A percentile compares a stretch with the other conserved stretches of the same genome.
Conservation (phyloP, 2,113 vertebrate genomes). For the Xenopus tropicalis region DNA sequence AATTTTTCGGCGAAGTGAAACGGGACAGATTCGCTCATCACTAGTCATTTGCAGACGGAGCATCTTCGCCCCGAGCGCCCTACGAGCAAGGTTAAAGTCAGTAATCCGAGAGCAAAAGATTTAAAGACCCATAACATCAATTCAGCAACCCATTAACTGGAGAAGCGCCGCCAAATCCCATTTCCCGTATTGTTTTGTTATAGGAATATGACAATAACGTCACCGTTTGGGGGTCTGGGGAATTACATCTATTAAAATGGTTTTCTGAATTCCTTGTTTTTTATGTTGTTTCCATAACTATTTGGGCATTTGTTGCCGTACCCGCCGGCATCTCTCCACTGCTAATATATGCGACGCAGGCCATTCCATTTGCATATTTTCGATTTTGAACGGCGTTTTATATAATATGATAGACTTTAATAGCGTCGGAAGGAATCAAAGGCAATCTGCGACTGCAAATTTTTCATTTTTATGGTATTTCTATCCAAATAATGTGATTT, state of each 20-base stretch:
- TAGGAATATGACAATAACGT: no score
- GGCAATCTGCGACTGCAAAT: constrained; percentile 30
- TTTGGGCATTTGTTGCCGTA: constrained; percentile 28
- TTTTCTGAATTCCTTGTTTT: constrained; percentile 24
- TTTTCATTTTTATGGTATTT: constrained; percentile 42
- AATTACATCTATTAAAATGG: constrained; percentile 20
- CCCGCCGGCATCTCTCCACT: constrained; percentile 24
- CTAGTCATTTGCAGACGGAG: no score
- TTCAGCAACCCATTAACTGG: no score
- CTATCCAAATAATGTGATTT: constrained; percentile 43
- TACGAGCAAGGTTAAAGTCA: no score
- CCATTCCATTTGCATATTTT: constrained; percentile 45
- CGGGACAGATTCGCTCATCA: no score
- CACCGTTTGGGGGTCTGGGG: no score
- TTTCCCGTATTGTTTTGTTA: no score
- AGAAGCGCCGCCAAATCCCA: no score
- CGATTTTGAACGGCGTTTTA: constrained; percentile 39
- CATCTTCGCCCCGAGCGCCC: no score
- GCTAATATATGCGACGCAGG: constrained; percentile 33
- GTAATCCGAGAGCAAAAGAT: no score
- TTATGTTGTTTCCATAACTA: constrained; percentile 2
- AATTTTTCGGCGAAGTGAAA: no score
- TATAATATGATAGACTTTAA: constrained; percentile 42
- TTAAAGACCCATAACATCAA: no score
- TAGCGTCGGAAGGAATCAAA: constrained; percentile 27